Conservation (phyloP, 1,140 invertebrate genomes). For the Drosophila grimshawi region DNA sequence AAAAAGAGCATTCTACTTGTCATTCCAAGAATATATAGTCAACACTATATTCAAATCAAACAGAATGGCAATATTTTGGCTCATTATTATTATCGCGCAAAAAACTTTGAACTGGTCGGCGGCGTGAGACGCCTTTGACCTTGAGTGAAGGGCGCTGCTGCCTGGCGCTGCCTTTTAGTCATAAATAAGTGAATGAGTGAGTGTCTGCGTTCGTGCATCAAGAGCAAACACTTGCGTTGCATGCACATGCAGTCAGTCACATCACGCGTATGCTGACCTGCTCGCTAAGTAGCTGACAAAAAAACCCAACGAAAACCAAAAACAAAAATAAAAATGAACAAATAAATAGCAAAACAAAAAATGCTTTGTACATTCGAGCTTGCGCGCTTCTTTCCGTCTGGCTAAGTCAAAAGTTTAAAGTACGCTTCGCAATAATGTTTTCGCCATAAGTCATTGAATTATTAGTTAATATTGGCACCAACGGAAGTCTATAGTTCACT, state of each 20-base stretch:
- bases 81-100: conserved; percentile 17
- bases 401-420: conserved; percentile 62
- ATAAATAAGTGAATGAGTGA: conserved; percentile 61
- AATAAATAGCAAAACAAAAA: neutral
- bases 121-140: conserved; percentile 59
- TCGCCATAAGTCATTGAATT: conserved; percentile 26
- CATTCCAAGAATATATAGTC: too few species aligned
- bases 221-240: conserved; percentile 37
- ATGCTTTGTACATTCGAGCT: conserved; percentile 15
- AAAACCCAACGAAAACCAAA: conserved; percentile 2
- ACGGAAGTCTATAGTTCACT: conserved; percentile 7
- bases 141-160: conserved; percentile 65
- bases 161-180: conserved; percentile 68
- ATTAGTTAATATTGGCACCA: neutral
- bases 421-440: conserved; percentile 29
- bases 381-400: conserved; percentile 35
- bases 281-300: neutral
- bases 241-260: neutral
- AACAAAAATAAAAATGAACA: conserved; percentile 21
- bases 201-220: conserved; percentile 14
- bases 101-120: conserved; percentile 64
- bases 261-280: conserved; percentile 20
- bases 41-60: too few species aligned
- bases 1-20: too few species aligned
- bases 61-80: too few species aligned